These are phyloP conservation scores for Asobara japonica DNA, from an alignment of 1,140 invertebrate genomes.

Conservation along the genomic window DNA sequence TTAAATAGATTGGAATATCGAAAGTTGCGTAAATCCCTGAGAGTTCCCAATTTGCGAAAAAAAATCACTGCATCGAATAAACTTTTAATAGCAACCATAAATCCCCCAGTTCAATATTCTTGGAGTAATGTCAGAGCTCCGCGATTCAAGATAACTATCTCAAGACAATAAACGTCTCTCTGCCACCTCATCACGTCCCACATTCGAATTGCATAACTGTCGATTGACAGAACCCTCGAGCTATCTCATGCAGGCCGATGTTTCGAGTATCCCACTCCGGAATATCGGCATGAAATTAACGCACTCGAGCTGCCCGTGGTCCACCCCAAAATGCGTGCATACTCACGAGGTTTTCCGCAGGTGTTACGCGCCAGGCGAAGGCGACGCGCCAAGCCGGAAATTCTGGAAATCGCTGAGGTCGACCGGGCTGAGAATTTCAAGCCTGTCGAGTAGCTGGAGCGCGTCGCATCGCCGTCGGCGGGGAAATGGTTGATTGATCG, in stretches of 20 bases:
- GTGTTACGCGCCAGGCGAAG: slow-evolving; percentile 24
- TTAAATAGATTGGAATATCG: neutral
- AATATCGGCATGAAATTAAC: slow-evolving; percentile 12
- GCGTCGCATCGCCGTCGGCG: slow-evolving; percentile 2
- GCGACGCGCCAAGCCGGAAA: slow-evolving; percentile 14
- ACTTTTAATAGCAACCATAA: slow-evolving; percentile 1
- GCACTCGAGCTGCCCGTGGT: slow-evolving; percentile 14
- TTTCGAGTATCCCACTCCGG: neutral
- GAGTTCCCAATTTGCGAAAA: neutral
- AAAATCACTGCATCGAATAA: neutral
- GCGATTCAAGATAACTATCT: neutral
- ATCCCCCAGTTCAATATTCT: neutral
- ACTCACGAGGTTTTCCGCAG: slow-evolving; percentile 29
- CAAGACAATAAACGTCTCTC: neutral
- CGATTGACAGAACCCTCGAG: neutral
- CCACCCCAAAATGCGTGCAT: neutral
- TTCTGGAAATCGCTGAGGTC: slow-evolving; percentile 22
- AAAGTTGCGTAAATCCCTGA: neutral
- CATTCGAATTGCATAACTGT: neutral
- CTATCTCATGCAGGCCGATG: neutral
- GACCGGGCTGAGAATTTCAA: neutral
- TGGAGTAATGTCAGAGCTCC: neutral
- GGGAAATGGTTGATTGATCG: slow-evolving; percentile 4
- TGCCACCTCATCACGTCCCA: neutral
- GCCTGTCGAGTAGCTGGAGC: neutral